These are phyloP conservation scores for Apocheima hispidaria DNA, from an alignment of 2,888 invertebrate genomes.

Conservation along the genomic window DNA sequence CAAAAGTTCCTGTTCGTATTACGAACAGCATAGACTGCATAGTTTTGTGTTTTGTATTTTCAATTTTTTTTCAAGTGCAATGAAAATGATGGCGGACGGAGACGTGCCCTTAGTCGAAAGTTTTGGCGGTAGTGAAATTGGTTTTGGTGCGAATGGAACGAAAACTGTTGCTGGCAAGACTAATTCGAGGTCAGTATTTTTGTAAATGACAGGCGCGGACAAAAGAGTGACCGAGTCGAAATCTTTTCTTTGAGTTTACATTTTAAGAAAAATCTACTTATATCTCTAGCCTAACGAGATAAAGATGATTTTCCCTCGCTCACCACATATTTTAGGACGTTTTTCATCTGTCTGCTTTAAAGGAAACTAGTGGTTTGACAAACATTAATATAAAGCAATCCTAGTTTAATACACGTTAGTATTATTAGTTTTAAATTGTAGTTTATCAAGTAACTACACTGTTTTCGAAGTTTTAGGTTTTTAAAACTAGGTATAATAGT, in stretches of 20 bases:
- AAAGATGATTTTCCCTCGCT: constrained; percentile 13
- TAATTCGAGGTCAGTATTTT: constrained; percentile 76
- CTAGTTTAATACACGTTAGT: constrained; percentile 30
- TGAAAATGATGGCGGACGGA: constrained; percentile 77
- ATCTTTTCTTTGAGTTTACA: constrained; percentile 23
- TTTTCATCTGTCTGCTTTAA: constrained; percentile 9
- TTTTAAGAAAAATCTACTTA: constrained; percentile 1
- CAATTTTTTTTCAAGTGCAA: constrained; percentile 40
- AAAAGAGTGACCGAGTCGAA: constrained; percentile 20
- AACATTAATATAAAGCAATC: constrained; percentile 38
- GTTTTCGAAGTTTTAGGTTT: constrained; percentile 16
- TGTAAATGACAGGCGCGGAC: constrained; percentile 22
- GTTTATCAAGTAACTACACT: background rate
- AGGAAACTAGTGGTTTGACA: constrained; percentile 44
- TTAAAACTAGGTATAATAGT: constrained; percentile 18
- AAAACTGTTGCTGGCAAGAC: constrained; percentile 66
- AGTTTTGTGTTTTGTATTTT: constrained; percentile 41
- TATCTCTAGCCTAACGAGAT: background rate
- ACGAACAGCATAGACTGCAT: constrained; percentile 27
- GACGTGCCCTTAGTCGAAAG: constrained; percentile 79
- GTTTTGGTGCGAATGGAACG: constrained; percentile 75
- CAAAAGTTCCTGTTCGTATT: constrained; percentile 27
- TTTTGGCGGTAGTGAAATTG: constrained; percentile 77
- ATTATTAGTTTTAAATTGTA: constrained; percentile 20
- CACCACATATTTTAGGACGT: constrained; percentile 2